Evolutionary conservation across 2,113 vertebrate species (phyloP).

Genomic region (Gymnogyps californianus): DNA sequence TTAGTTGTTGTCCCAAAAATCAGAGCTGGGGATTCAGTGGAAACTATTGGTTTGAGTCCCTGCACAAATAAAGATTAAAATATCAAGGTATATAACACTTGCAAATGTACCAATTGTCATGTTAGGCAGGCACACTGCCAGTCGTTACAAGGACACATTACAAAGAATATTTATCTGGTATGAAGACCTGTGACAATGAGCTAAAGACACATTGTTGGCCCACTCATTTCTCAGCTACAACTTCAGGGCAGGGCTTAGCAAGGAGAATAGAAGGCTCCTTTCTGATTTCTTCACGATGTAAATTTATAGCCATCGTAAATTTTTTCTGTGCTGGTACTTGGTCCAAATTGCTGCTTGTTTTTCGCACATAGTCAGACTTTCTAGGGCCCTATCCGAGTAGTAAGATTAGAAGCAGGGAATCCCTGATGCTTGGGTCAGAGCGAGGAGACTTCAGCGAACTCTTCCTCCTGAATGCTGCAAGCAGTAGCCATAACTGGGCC

Average conservation of each 20-base stretch:
- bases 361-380: background rate
- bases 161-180: background rate
- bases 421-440: background rate
- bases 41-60: conserved; percentile 81
- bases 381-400: background rate
- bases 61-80: conserved; percentile 66
- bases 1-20: conserved; percentile 85
- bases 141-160: background rate
- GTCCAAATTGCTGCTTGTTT: background rate
- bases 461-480: background rate
- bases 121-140: background rate
- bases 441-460: background rate
- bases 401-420: background rate
- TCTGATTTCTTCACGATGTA: background rate
- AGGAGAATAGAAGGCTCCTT: background rate
- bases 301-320: background rate
- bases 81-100: conserved; percentile 18
- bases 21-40: conserved; percentile 78
- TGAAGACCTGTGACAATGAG: background rate
- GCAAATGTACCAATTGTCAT: background rate
- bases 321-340: background rate
- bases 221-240: background rate
- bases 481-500: background rate
- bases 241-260: background rate
- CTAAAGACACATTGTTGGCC: background rate